These are phyloP conservation scores for Colletes latitarsis DNA, from an alignment of 1,140 invertebrate species.

Conservation along the genomic window DNA sequence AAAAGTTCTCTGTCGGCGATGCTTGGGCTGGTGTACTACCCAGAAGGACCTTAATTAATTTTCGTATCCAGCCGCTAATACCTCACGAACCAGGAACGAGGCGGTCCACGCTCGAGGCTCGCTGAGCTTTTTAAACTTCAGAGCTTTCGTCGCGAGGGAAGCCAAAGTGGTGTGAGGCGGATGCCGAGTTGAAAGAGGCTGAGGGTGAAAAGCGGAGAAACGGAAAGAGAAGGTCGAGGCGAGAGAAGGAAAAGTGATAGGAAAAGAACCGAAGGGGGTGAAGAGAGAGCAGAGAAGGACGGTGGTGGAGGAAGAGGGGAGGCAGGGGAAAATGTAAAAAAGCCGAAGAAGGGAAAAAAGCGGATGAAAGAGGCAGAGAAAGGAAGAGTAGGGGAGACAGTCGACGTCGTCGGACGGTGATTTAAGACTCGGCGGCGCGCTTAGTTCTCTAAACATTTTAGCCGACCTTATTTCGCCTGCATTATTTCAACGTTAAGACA, in stretches of 20 bases:
- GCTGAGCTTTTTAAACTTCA: slow-evolving; percentile 64
- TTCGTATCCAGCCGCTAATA: slow-evolving; percentile 61
- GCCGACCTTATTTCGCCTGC: slow-evolving; percentile 74
- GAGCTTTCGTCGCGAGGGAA: slow-evolving; percentile 54
- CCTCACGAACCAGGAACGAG: slow-evolving; percentile 46
- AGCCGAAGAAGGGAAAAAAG: background rate
- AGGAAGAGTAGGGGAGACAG: slow-evolving; percentile 37
- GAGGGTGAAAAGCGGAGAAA: slow-evolving; percentile 21
- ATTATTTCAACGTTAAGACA: slow-evolving; percentile 76
- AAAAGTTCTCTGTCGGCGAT: slow-evolving; percentile 13
- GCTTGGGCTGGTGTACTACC: background rate
- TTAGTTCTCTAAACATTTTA: slow-evolving; percentile 77
- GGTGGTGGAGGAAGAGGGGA: background rate
- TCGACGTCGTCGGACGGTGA: slow-evolving; percentile 63
- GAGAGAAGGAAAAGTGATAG: background rate
- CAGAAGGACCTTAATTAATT: slow-evolving; percentile 60
- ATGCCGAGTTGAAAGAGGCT: slow-evolving; percentile 33
- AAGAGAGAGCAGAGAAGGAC: background rate
- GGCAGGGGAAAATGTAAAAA: slow-evolving; percentile 14
- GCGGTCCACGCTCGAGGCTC: slow-evolving; percentile 33
- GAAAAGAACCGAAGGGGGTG: background rate
- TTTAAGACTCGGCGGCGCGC: slow-evolving; percentile 64
- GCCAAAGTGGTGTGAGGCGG: slow-evolving; percentile 39
- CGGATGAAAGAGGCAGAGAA: background rate
- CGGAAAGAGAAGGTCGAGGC: slow-evolving; percentile 17